phyloP scores from a whole-genome alignment of 2,888 invertebrate species.

The Lepeophtheirus nordmannii region DNA sequence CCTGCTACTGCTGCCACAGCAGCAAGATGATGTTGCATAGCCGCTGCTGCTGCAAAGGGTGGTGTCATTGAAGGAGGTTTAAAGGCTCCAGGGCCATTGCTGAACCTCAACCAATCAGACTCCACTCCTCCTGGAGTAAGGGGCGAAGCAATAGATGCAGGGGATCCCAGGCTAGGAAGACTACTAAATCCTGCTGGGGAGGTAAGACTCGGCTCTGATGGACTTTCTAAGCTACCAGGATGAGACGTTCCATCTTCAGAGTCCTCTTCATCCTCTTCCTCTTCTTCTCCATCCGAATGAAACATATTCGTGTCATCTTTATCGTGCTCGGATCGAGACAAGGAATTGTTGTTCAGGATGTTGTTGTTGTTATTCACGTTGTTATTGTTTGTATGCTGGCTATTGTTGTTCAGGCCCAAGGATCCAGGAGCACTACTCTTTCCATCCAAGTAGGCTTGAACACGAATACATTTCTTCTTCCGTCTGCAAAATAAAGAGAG shows the following conservation, averaged over 20 bases:
- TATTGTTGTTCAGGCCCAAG: not conserved
- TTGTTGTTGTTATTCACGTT: too few relatives aligned
- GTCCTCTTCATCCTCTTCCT: constrained; percentile 29
- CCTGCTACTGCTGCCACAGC: constrained; percentile 27
- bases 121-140: constrained; percentile 32
- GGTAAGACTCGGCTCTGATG: constrained; percentile 28
- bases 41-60: constrained; percentile 36
- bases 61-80: constrained; percentile 21
- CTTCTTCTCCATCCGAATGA: constrained; percentile 47
- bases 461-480: constrained; percentile 87
- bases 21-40: constrained; percentile 27
- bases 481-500: constrained; percentile 46
- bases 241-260: constrained; percentile 17
- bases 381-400: too few relatives aligned
- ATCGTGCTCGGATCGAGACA: constrained; percentile 35
- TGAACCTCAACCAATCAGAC: constrained; percentile 27
- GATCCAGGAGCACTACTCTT: constrained; percentile 7
- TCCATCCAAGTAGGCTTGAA: constrained; percentile 58
- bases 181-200: constrained; percentile 29
- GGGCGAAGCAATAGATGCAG: constrained; percentile 28
- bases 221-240: constrained; percentile 4
- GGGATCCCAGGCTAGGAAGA: constrained; percentile 34
- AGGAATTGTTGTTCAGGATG: not conserved
- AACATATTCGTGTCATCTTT: constrained; percentile 29
- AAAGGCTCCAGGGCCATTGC: constrained; percentile 28